These are phyloP conservation scores for Ramphastos sulfuratus DNA, from an alignment of 2,113 vertebrate species.

Conservation along the genomic window DNA sequence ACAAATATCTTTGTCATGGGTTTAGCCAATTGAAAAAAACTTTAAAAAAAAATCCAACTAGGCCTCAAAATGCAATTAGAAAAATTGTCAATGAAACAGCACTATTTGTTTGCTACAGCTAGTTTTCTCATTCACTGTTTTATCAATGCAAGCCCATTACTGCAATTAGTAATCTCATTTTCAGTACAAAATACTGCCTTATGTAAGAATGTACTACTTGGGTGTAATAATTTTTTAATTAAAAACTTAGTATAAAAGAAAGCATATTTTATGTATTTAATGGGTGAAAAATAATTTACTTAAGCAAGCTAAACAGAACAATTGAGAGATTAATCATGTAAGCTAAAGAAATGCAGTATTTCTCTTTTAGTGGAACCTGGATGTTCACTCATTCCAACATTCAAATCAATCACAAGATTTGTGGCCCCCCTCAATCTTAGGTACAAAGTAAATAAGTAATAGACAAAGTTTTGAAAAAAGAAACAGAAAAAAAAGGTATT, in stretches of 20 bases:
- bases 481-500: not conserved
- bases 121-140: not conserved
- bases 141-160: not conserved
- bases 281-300: not conserved
- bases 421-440: not conserved
- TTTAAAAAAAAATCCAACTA: not conserved
- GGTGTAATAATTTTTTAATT: not conserved
- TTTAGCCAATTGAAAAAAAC: no score
- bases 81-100: fast-evolving
- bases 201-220: not conserved
- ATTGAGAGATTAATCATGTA: not conserved
- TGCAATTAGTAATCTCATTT: not conserved
- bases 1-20: not conserved
- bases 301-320: conserved; percentile 32
- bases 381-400: not conserved
- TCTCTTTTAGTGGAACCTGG: not conserved
- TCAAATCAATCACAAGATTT: not conserved
- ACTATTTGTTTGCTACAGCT: not conserved
- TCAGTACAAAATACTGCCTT: not conserved
- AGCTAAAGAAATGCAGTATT: not conserved
- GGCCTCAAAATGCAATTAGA: not conserved
- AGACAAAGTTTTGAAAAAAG: not conserved
- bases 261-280: conserved; percentile 10
- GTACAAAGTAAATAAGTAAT: not conserved
- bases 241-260: conserved; percentile 46